Evolutionary conservation across 2,888 invertebrate species (phyloP).

Genomic region (Suillia variegata): DNA sequence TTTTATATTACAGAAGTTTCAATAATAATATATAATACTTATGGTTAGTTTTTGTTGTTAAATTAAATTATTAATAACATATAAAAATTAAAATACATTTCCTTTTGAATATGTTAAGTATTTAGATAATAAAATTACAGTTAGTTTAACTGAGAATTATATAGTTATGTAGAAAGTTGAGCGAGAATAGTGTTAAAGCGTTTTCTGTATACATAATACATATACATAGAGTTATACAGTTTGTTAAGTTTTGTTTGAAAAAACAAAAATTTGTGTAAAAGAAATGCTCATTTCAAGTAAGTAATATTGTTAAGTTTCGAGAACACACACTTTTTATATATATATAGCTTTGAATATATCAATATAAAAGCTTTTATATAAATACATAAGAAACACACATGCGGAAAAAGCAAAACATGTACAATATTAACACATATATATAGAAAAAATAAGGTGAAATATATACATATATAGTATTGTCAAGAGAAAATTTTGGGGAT

Average conservation of each 20-base stretch:
- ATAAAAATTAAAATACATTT: background rate
- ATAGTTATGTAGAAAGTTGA: background rate
- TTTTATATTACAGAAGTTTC: conserved; percentile 14
- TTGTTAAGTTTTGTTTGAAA: background rate
- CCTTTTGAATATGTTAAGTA: background rate
- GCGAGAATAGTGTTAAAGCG: background rate
- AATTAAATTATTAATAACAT: background rate
- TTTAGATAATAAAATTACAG: no score
- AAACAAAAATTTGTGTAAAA: background rate
- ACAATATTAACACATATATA: no score
- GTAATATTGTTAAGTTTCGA: background rate
- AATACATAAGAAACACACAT: no score
- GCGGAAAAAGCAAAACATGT: no score
- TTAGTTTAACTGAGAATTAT: background rate
- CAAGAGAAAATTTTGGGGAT: no score
- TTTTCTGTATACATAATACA: background rate
- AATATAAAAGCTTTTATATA: no score
- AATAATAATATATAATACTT: background rate
- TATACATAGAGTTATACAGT: background rate
- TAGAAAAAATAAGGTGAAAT: no score
- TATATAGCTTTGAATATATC: no score
- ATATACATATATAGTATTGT: no score
- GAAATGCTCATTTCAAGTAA: background rate
- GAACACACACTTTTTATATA: conserved; percentile 6
- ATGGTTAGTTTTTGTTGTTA: background rate